phyloP scores from a whole-genome alignment of 2,797 vertebrate genomes.

The Adrianichthys oophorus region DNA sequence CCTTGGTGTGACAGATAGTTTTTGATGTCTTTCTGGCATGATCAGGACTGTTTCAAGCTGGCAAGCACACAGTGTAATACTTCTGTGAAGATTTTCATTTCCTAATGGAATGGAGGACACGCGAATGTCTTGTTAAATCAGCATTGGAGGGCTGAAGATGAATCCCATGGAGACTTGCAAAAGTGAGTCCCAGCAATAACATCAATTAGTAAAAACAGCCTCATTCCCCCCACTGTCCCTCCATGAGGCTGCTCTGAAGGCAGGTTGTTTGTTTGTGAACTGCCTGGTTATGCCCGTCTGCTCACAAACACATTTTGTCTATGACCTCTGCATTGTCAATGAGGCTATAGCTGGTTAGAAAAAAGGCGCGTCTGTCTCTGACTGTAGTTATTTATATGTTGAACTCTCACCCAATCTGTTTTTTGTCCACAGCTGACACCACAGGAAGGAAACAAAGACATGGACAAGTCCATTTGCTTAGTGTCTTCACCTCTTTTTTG shows the following conservation, averaged over 20 bases:
- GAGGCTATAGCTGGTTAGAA: conserved; percentile 31
- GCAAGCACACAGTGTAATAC: background rate
- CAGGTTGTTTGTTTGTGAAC: conserved; percentile 33
- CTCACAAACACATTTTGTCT: conserved; percentile 21
- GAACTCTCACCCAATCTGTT: conserved; percentile 40
- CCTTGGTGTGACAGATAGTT: conserved; percentile 6
- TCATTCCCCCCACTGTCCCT: background rate
- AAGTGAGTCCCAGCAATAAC: conserved; percentile 23
- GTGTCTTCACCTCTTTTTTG: background rate
- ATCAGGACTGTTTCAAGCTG: background rate
- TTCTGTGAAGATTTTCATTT: conserved; percentile 6
- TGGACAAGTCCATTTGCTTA: too few relatives aligned
- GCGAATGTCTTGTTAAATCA: background rate
- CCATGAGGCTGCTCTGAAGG: conserved; percentile 12
- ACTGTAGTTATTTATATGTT: conserved; percentile 54
- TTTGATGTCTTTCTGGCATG: background rate
- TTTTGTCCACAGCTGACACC: conserved; percentile 13
- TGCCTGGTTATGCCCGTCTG: conserved; percentile 8
- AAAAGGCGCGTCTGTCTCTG: conserved; percentile 31
- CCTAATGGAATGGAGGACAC: background rate
- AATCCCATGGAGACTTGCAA: conserved; percentile 11
- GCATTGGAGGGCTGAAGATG: conserved; percentile 3
- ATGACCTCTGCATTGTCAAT: conserved; percentile 25
- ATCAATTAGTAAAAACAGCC: conserved; percentile 31
- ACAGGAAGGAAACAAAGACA: conserved; percentile 5